Base-by-base conservation (phyloP, 2,888 invertebrate genomes). In the Actias luna region DNA sequence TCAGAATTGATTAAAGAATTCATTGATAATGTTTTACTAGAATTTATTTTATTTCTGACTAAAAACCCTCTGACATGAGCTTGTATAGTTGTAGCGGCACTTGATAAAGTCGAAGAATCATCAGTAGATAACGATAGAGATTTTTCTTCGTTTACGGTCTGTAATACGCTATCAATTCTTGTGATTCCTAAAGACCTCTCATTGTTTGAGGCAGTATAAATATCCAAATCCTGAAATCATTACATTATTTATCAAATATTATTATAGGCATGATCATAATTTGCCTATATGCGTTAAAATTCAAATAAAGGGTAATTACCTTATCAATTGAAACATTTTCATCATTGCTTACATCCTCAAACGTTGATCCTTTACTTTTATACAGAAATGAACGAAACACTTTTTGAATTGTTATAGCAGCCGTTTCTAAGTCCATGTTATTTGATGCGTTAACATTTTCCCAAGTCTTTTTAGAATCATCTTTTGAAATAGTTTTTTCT, bases 51-150 rank as follows among this genome's bases (percentile, higher is more conserved):
- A 77, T 93, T 94, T 64, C 95, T 88, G 42, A 94, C 94, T 75
- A 95, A 91, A 78, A 94, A 95, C 2, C 95, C 95, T 65, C 95
- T 91, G 58, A 95, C 94, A 59, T 95, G 94, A 5, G 95, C 94
- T 84, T 95, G 95, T 69, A 95, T 95, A 73, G 93, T 93, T 3
- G 94, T 94, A 39, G 95, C 95, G 22, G 94, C 94, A 76, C 93
- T 93, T 27, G 93, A 93, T 63, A 93, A 72, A 27, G 91, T 89
- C 18, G 93, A 92, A 14, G 93, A 93, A 68, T 93, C 93, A 66
- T 93, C 93, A 31, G 92, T 92, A 29, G 93, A 93, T 63, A 89
- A 76, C 0, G 93, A 93, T 46, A 92, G 72, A 27, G 92, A 92
- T 68, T 93, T 93, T 74, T 93, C 93, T 75, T 93, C 93, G 62